These are phyloP conservation scores for Pipra filicauda DNA, from an alignment of 2,113 vertebrate genomes.

Conservation along the genomic window DNA sequence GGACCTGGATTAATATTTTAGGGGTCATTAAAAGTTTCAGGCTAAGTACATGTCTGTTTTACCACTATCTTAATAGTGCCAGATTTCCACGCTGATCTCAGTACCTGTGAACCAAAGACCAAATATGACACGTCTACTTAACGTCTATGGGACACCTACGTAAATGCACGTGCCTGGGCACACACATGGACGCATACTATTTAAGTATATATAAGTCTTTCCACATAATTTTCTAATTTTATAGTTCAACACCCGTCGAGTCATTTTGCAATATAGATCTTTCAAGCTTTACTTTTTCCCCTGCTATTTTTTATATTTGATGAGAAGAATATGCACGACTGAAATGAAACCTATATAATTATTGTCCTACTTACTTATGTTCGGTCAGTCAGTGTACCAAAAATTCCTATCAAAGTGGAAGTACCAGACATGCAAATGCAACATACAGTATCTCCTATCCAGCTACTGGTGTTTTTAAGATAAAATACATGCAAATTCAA, in stretches of 20 bases:
- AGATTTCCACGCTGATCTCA: not conserved
- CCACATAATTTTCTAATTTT: not conserved
- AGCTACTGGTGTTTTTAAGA: not conserved
- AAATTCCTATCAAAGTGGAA: not conserved
- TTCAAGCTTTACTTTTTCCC: not conserved
- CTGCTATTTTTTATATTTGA: not conserved
- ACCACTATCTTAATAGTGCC: not conserved
- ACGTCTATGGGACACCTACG: not conserved
- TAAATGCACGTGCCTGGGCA: not conserved
- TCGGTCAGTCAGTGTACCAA: not conserved
- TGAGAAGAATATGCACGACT: not conserved
- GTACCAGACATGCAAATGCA: constrained; percentile 42
- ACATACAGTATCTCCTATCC: not conserved
- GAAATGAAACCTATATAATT: not conserved
- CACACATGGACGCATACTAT: not conserved
- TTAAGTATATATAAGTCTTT: not conserved
- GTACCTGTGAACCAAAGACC: not conserved
- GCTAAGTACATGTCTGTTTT: not conserved
- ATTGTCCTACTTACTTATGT: not conserved
- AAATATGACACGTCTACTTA: not conserved
- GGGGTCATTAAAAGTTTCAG: not conserved
- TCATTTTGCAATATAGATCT: not conserved
- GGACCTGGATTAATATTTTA: not conserved
- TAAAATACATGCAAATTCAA: constrained; percentile 13
- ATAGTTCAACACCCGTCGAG: not conserved